Evolutionary conservation across 2,888 invertebrate genomes (phyloP), one percentile per base, ranked within the genome.

Genomic region (Trissolcus brochymenae): DNA sequence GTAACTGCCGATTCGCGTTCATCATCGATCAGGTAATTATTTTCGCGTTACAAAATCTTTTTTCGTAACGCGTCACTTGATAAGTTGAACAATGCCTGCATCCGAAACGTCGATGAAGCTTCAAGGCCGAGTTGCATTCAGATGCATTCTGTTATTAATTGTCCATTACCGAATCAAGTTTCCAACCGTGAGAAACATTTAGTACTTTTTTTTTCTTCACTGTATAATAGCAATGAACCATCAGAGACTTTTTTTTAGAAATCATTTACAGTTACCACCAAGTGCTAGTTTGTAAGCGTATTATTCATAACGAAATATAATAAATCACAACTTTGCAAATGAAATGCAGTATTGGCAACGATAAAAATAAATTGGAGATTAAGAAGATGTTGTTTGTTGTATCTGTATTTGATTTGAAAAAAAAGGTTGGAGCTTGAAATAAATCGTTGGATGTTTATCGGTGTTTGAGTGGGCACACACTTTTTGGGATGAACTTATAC

Each of bases 51-150:
- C 67, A 74, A 67, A 62, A 57, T 19, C 43, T 62, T 68, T 64
- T 68, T 68, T 60, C 50, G 76, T 65, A 65, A 65, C 65, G 76
- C 76, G 65, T 65, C 76, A 68, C 62, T 76, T 76, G 76, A 6
- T 70, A 76, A 65, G n/a, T 40, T 41, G 76, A 70, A 70, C 76
- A 61, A 70, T 70, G 29, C 19, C 29, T 51, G 60, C 35, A 17
- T 59, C 70, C 55, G 43, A 70, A 60, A 65, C 46, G 50, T 70
- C 70, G 70, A 61, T 61, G 76, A 70, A 60, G 70, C 70, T 70
- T 70, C 76, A 70, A 76, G 70, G 76, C 16, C 70, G 60, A 2
- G 9, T 46, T 57, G 40, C 60, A 35, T 65, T 17, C 2, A 53
- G 46, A 55, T 17, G 13, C 29, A 16, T 57, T 16, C 29, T 59